Conservation (phyloP, 2,113 vertebrate species). For the Fregata magnificens region DNA sequence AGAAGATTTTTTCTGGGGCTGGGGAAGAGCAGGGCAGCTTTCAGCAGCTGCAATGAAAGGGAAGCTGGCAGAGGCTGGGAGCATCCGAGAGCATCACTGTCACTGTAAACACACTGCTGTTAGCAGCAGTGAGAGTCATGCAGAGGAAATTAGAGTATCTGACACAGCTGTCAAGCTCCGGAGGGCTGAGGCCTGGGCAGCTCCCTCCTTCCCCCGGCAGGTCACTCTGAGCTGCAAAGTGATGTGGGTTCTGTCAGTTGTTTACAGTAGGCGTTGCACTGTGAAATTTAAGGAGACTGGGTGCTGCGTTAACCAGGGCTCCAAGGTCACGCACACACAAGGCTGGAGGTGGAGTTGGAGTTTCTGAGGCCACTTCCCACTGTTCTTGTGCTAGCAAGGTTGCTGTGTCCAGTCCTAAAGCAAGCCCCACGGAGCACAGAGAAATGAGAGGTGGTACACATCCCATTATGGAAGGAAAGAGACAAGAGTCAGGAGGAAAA, state of each 20-base stretch:
- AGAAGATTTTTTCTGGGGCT: neutral
- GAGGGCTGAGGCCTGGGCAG: neutral
- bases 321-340: neutral
- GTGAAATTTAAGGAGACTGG: neutral
- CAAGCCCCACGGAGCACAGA: neutral
- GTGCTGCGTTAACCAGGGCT: neutral
- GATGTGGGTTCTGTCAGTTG: neutral
- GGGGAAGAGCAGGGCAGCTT: neutral
- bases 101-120: rapidly evolving
- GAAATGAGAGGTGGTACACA: neutral
- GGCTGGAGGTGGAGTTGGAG: neutral
- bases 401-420: neutral
- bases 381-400: rapidly evolving
- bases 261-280: neutral
- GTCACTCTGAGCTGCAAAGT: neutral
- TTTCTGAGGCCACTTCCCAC: neutral
- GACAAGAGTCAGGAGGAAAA: neutral
- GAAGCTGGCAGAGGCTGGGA: neutral
- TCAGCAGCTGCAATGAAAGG: neutral
- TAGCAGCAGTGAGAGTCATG: neutral
- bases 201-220: neutral
- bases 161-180: neutral
- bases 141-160: neutral
- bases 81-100: rapidly evolving
- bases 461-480: neutral